Conservation (phyloP, 2,797 vertebrate species). For the Catostomus latipinnis region DNA sequence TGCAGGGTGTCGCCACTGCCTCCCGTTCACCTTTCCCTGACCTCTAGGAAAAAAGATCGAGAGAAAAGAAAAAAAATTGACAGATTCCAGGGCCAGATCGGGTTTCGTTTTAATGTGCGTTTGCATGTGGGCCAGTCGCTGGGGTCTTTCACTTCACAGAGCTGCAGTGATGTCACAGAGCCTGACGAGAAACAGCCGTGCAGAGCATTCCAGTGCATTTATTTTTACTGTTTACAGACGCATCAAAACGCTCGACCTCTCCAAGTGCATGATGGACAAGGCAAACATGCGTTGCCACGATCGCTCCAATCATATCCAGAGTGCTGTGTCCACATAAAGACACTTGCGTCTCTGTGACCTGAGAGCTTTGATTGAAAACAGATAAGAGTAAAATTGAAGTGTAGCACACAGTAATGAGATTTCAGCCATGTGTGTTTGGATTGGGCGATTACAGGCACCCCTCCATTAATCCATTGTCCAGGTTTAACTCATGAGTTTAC, state of each 20-base stretch:
- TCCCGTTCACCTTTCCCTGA: constrained; percentile 86
- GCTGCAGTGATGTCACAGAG: constrained; percentile 72
- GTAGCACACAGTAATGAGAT: constrained; percentile 82
- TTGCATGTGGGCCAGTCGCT: constrained; percentile 73
- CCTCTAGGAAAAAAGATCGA: constrained; percentile 65
- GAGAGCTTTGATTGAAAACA: constrained; percentile 81
- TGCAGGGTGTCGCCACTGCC: constrained; percentile 78
- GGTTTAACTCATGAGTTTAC: not conserved
- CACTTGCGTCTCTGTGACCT: constrained; percentile 74
- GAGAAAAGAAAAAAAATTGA: constrained; percentile 71
- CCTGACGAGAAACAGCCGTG: constrained; percentile 69
- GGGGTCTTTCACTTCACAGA: constrained; percentile 73
- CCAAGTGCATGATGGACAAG: constrained; percentile 71
- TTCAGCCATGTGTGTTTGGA: constrained; percentile 82
- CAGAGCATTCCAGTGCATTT: constrained; percentile 52
- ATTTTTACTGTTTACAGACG: constrained; percentile 60
- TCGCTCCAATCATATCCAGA: constrained; percentile 43
- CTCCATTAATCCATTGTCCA: not conserved
- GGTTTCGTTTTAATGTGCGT: constrained; percentile 86
- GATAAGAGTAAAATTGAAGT: constrained; percentile 81
- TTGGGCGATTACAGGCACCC: constrained; percentile 81
- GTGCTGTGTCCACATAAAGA: constrained; percentile 71
- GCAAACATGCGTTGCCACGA: constrained; percentile 72
- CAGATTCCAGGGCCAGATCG: constrained; percentile 79
- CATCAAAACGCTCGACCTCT: constrained; percentile 64